A percentile compares a stretch with the other conserved stretches of the same genome.
phyloP scores from a whole-genome alignment of 2,888 invertebrate genomes.

The Ennomos fuscantarius region DNA sequence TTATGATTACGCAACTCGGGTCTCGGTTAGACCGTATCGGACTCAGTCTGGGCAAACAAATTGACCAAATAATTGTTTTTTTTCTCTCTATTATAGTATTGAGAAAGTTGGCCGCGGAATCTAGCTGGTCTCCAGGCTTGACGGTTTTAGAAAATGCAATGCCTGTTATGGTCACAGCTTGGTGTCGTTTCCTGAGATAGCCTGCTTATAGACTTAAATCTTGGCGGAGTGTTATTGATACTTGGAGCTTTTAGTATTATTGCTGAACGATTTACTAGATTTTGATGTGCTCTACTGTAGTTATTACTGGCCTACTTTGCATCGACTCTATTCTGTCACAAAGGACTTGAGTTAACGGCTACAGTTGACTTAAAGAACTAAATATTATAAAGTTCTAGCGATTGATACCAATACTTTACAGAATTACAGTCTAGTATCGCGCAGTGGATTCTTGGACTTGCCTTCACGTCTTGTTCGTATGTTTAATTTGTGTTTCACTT shows the following conservation, averaged over 20 bases:
- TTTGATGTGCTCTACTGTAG: conserved; percentile 9
- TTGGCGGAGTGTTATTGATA: conserved; percentile 21
- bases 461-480: neutral
- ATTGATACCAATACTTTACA: no score
- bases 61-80: conserved; percentile 27
- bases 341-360: no score
- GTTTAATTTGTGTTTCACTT: neutral
- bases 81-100: conserved; percentile 14
- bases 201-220: conserved; percentile 15
- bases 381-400: no score
- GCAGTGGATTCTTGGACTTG: no score
- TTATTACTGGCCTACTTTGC: neutral
- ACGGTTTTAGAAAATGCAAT: conserved; percentile 6
- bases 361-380: no score
- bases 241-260: conserved; percentile 20
- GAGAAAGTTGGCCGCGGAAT: conserved; percentile 27
- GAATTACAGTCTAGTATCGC: no score
- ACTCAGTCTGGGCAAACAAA: conserved; percentile 16
- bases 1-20: conserved; percentile 22
- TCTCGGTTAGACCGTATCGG: conserved; percentile 24
- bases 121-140: conserved; percentile 1
- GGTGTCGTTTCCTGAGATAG: conserved; percentile 24
- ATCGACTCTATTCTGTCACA: no score
- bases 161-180: conserved; percentile 7
- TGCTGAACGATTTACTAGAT: conserved; percentile 19